Evolutionary conservation across 1,140 invertebrate genomes (phyloP), one percentile per base, ranked within the genome.

Genomic region (Formica exsecta): DNA sequence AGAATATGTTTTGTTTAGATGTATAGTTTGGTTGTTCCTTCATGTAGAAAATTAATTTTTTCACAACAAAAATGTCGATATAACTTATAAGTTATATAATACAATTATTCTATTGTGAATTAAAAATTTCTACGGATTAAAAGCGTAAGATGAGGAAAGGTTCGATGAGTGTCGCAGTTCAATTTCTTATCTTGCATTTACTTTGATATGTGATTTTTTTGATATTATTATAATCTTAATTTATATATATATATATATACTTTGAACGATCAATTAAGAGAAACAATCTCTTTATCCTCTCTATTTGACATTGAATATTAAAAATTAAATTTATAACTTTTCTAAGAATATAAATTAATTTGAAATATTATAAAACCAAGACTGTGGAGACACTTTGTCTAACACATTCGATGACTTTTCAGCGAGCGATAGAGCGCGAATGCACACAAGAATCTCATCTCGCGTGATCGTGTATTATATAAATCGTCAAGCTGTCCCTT

Each of bases 351-450:
- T 8, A 16, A 2, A 9, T 32, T 9, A 6, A 36, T 3, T 65
- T 11, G 29, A 62, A 64, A 62, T 76, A 64, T 32, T 32, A 32
- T 64, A n/a, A 64, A 64, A 13, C 4, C 8, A 62, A 62, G 6
- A 38, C 1, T 32, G 9, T 41, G 3, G 48, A 32, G 22, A 61
- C 1, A 38, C 29, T 32, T 41, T 62, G 57, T 70, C 74, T 71
- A 85, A 48, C 65, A 83, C 4, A 59, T 29, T 77, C 25, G 83
- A 88, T 81, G 59, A 86, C 51, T 85, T 87, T 87, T 71, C 54
- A 85, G 57, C 71, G 68, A 76, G 80, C 84, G 66, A 76, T 81
- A 81, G 86, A 85, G 64, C 71, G 62, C 81, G 64, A 88, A 75
- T 29, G 36, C 22, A 48, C 75, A 32, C 61, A 51, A 57, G 25